Evolutionary conservation across 2,888 invertebrate species (phyloP).

Genomic region (Drosophila planitibia): DNA sequence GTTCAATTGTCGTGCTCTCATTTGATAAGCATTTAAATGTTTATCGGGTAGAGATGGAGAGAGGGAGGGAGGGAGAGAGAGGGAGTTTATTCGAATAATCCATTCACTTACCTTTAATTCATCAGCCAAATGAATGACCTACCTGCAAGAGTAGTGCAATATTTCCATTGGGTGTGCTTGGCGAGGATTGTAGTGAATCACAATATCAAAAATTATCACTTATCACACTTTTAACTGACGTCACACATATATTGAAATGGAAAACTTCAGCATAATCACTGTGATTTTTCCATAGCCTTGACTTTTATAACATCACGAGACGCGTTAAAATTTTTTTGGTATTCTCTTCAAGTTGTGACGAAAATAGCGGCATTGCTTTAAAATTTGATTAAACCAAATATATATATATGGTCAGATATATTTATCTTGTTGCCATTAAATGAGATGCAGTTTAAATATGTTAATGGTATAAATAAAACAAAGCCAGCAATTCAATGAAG

Average conservation of each 20-base stretch:
- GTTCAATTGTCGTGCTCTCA: background rate
- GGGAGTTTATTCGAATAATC: background rate
- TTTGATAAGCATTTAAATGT: conserved; percentile 13
- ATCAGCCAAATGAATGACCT: conserved; percentile 13
- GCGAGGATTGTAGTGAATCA: conserved; percentile 2
- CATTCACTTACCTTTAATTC: conserved; percentile 31
- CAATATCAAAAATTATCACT: conserved; percentile 5
- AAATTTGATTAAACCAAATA: conserved; percentile 6
- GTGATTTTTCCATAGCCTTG: conserved; percentile 14
- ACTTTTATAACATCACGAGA: conserved; percentile 1
- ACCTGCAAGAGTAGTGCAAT: conserved; percentile 28
- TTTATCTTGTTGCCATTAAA: conserved; percentile 12
- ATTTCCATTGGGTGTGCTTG: conserved; percentile 15
- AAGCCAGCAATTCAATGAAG: conserved; percentile 32
- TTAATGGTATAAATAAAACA: conserved; percentile 32
- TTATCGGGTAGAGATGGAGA: background rate
- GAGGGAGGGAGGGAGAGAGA: background rate
- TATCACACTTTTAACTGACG: conserved; percentile 24
- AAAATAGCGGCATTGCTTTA: conserved; percentile 14
- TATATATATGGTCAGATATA: background rate
- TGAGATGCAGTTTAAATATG: conserved; percentile 19
- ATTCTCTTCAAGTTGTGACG: background rate
- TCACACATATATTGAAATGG: conserved; percentile 2
- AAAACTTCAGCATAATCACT: conserved; percentile 8
- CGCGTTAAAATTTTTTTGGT: conserved; percentile 16